Percentiles rank a stretch among this genome's conserved stretches.
Conservation (phyloP, 2,888 invertebrate species). For the Clusia tigrina region DNA sequence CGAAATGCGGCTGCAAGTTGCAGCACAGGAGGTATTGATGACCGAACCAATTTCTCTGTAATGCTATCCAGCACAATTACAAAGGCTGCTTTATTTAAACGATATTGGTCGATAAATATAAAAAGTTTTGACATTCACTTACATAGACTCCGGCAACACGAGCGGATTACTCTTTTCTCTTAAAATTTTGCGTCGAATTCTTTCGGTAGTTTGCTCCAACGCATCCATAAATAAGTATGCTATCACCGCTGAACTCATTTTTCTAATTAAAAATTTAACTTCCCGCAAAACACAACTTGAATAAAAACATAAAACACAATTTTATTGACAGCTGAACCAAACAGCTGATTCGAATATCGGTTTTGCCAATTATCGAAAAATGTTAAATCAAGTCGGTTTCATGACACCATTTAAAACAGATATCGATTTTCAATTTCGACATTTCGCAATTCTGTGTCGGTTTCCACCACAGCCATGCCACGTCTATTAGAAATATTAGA, state of each 20-base stretch:
- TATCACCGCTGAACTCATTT: not conserved
- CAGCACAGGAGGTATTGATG: not conserved
- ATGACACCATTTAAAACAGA: not conserved
- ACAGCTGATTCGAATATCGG: not conserved
- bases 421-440: no score
- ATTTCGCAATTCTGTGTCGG: no score
- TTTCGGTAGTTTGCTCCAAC: not conserved
- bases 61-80: not conserved
- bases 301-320: not conserved
- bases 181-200: not conserved
- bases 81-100: not conserved
- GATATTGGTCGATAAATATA: not conserved
- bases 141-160: no score
- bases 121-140: no score
- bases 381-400: not conserved
- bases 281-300: not conserved
- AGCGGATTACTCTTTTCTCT: not conserved
- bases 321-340: not conserved
- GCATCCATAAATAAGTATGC: not conserved
- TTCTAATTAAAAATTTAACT: not conserved
- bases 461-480: no score
- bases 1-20: not conserved
- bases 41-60: not conserved
- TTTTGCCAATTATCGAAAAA: not conserved
- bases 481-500: no score